A percentile compares a stretch with the other conserved stretches of the same genome.
phyloP scores from a whole-genome alignment of 2,113 vertebrate species.

The Neomonachus schauinslandi region DNA sequence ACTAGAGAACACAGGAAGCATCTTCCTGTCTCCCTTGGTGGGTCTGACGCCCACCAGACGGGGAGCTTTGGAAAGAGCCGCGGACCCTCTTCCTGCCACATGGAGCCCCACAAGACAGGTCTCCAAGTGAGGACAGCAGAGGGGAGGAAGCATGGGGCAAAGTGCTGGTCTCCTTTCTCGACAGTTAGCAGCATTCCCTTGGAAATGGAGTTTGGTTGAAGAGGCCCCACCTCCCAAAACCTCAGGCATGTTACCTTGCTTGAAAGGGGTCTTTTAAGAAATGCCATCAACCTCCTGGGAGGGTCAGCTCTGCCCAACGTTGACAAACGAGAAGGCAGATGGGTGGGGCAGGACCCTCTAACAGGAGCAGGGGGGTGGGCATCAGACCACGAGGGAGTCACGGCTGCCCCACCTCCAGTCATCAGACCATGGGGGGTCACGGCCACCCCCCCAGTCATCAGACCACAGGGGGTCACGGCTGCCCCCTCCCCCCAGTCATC shows the following conservation, averaged over 20 bases:
- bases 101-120: no score
- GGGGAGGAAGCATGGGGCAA: rapidly evolving
- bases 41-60: no score
- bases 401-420: background rate
- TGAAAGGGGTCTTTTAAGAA: background rate
- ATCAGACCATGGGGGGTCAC: background rate
- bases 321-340: background rate
- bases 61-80: background rate
- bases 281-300: background rate
- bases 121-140: rapidly evolving
- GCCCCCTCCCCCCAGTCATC: rapidly evolving
- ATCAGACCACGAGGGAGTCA: background rate
- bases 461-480: background rate
- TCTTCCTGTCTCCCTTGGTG: background rate
- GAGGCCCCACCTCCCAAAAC: background rate
- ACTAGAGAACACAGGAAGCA: background rate
- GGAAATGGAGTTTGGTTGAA: background rate
- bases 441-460: background rate
- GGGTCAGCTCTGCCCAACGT: background rate
- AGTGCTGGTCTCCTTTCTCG: background rate
- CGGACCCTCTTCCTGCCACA: rapidly evolving
- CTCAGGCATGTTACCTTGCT: background rate
- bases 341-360: background rate
- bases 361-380: background rate
- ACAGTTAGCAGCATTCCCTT: background rate